Percentiles rank a stretch among this genome's conserved stretches.
Conservation (phyloP, 1,140 invertebrate species). For the Phocides pigmalion region DNA sequence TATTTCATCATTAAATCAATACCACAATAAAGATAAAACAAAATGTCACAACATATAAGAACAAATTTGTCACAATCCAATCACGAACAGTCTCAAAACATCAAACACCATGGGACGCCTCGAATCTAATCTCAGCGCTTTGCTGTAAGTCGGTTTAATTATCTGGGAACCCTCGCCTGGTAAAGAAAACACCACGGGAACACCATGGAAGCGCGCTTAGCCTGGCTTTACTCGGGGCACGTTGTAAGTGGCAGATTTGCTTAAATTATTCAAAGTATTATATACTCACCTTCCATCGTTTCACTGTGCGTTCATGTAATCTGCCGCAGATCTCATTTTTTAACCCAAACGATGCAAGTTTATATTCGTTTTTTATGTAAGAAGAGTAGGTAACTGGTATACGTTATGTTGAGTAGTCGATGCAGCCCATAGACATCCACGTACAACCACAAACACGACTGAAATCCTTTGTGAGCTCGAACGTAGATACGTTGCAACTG, state of each 20-base stretch:
- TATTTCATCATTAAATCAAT: no score
- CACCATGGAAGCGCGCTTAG: conserved; percentile 40
- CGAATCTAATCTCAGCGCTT: conserved; percentile 53
- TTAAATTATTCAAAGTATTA: conserved; percentile 66
- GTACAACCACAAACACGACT: no score
- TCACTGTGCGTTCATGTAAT: conserved; percentile 9
- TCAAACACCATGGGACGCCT: conserved; percentile 35
- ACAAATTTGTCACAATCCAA: not conserved
- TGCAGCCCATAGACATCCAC: no score
- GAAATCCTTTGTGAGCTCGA: no score
- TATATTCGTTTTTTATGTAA: no score
- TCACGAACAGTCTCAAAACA: not conserved
- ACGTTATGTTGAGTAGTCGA: no score
- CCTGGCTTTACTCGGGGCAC: conserved; percentile 45
- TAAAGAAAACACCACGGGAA: conserved; percentile 58
- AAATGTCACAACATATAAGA: no score
- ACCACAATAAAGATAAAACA: no score
- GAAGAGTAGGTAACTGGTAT: no score
- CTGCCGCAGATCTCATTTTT: no score
- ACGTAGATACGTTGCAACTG: no score
- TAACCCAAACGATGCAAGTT: no score
- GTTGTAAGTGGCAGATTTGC: conserved; percentile 55
- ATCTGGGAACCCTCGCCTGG: conserved; percentile 47
- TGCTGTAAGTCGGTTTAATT: conserved; percentile 67
- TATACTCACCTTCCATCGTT: conserved; percentile 41